Evolutionary conservation across 2,888 invertebrate species (phyloP).

Genomic region (Salpingus planirostris): DNA sequence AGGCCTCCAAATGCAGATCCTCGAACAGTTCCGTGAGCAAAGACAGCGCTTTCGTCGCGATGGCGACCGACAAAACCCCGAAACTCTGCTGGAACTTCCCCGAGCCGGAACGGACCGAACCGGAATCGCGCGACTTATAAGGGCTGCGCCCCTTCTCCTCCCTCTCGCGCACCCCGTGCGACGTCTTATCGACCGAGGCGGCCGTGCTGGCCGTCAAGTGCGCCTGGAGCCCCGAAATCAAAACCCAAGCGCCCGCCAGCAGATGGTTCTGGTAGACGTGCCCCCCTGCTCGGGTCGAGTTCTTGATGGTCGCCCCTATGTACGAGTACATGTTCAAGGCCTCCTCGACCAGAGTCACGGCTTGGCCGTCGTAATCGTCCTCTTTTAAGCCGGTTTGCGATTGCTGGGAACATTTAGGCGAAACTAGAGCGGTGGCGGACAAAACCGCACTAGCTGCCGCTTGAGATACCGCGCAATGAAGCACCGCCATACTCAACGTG

Average conservation of each 20-base stretch:
- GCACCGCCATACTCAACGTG: slow-evolving; percentile 71
- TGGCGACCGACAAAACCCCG: slow-evolving; percentile 80
- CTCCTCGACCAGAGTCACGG: slow-evolving; percentile 78
- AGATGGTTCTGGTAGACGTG: slow-evolving; percentile 85
- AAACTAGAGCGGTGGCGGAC: slow-evolving; percentile 49
- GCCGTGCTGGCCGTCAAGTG: slow-evolving; percentile 60
- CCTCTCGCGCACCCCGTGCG: slow-evolving; percentile 35
- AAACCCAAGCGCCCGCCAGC: slow-evolving; percentile 79
- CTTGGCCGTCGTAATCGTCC: slow-evolving; percentile 72
- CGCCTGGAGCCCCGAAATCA: slow-evolving; percentile 79
- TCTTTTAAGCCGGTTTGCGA: slow-evolving; percentile 41
- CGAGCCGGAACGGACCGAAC: slow-evolving; percentile 54
- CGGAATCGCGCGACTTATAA: slow-evolving; percentile 43
- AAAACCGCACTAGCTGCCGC: slow-evolving; percentile 55
- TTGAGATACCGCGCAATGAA: slow-evolving; percentile 71
- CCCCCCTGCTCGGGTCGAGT: slow-evolving; percentile 79
- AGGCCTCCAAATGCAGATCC: slow-evolving; percentile 67
- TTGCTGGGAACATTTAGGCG: slow-evolving; percentile 47
- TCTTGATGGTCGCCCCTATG: slow-evolving; percentile 71
- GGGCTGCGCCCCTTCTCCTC: slow-evolving; percentile 52
- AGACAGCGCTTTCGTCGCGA: slow-evolving; percentile 76
- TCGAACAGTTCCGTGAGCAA: slow-evolving; percentile 65
- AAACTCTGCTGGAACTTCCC: slow-evolving; percentile 80
- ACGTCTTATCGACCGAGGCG: slow-evolving; percentile 36
- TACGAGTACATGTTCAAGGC: slow-evolving; percentile 77